phyloP scores from a whole-genome alignment of 2,797 vertebrate genomes.

The Eremophila alpestris region DNA sequence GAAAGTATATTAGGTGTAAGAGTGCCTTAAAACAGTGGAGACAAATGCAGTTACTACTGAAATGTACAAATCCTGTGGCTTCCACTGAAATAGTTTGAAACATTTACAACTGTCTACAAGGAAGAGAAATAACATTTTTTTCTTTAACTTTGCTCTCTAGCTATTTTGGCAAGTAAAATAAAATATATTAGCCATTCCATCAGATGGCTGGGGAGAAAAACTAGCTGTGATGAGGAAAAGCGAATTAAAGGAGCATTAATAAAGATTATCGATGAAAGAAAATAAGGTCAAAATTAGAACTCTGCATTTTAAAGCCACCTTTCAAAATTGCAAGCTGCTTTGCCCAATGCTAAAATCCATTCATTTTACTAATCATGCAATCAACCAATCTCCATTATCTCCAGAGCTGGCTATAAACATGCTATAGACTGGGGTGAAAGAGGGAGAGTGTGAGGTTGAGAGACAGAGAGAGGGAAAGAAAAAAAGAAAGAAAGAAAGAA shows the following conservation, averaged over 20 bases:
- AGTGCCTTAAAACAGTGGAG: constrained; percentile 56
- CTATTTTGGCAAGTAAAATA: constrained; percentile 33
- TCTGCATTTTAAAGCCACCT: constrained; percentile 60
- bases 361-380: constrained; percentile 64
- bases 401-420: constrained; percentile 68
- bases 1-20: constrained; percentile 66
- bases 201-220: constrained; percentile 11
- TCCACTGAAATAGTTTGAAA: constrained; percentile 49
- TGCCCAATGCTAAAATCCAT: constrained; percentile 62
- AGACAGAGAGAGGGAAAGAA: constrained; percentile 35
- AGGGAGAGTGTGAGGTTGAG: constrained; percentile 62
- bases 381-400: constrained; percentile 67
- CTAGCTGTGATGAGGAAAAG: constrained; percentile 36
- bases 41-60: constrained; percentile 72
- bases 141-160: constrained; percentile 27
- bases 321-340: constrained; percentile 54
- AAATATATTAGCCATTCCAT: constrained; percentile 55
- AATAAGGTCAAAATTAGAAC: constrained; percentile 60
- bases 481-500: background rate
- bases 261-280: constrained; percentile 66
- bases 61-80: constrained; percentile 38
- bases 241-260: constrained; percentile 54
- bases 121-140: constrained; percentile 32
- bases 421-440: constrained; percentile 66
- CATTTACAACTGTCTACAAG: constrained; percentile 54